Evolutionary conservation across 2,888 invertebrate genomes (phyloP).

Genomic region (Tethea ocularis): DNA sequence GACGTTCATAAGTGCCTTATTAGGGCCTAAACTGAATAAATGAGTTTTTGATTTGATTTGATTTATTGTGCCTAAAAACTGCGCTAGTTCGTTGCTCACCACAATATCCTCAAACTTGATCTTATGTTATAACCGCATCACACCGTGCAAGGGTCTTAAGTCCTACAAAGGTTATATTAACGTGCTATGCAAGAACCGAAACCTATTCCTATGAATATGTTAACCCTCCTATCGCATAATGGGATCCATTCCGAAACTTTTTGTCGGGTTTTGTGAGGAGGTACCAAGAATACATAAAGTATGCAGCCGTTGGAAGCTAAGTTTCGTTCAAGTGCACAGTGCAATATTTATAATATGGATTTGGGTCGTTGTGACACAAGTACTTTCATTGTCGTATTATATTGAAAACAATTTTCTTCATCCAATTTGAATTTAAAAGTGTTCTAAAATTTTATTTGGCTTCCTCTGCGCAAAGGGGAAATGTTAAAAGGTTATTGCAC

Average conservation of each 20-base stretch:
- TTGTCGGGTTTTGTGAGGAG: slow-evolving; percentile 47
- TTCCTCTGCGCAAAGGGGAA: background rate
- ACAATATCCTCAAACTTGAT: background rate
- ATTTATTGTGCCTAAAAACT: too few species aligned
- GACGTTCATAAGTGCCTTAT: too few species aligned
- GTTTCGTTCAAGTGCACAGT: slow-evolving; percentile 30
- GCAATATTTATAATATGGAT: slow-evolving; percentile 29
- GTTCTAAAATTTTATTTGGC: background rate
- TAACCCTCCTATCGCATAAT: slow-evolving; percentile 33
- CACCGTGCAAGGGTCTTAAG: background rate
- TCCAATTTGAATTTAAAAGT: background rate
- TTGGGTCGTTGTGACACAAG: slow-evolving; percentile 8
- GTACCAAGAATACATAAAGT: slow-evolving; percentile 52
- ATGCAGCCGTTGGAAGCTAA: slow-evolving; percentile 43
- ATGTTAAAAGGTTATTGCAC: slow-evolving; percentile 2
- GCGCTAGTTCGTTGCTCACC: background rate
- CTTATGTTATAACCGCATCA: background rate
- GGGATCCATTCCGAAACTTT: slow-evolving; percentile 43
- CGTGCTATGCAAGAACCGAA: slow-evolving; percentile 11
- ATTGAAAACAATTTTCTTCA: background rate
- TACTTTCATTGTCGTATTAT: background rate
- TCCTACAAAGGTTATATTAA: slow-evolving; percentile 21
- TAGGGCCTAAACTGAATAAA: too few species aligned
- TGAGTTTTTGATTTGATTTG: too few species aligned
- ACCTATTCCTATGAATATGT: slow-evolving; percentile 47